Evolutionary conservation across 2,888 invertebrate species (phyloP).

Genomic region (Sinohyriopsis cumingii): DNA sequence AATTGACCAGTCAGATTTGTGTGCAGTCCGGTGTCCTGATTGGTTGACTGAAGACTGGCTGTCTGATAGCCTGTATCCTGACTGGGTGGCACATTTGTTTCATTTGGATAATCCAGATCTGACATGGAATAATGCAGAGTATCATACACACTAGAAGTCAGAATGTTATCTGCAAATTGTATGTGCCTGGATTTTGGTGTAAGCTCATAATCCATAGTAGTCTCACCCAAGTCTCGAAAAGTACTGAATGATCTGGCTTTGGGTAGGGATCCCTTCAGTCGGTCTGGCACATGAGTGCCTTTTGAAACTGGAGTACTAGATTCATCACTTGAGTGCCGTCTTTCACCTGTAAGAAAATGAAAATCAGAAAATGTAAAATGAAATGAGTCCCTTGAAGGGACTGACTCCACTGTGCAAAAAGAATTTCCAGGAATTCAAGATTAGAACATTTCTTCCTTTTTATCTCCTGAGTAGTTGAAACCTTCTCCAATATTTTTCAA

Average conservation of each 20-base stretch:
- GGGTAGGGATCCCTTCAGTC: too few relatives aligned
- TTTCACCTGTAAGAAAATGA: too few relatives aligned
- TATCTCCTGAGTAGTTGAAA: too few relatives aligned
- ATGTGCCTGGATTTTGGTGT: constrained; percentile 19
- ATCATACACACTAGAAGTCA: constrained; percentile 43
- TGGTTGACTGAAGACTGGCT: constrained; percentile 61
- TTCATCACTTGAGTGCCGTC: too few relatives aligned
- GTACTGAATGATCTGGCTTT: constrained; percentile 1
- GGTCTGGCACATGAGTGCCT: too few relatives aligned
- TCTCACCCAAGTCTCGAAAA: constrained; percentile 33
- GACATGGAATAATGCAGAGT: constrained; percentile 42
- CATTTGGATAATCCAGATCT: constrained; percentile 41
- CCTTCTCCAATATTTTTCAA: too few relatives aligned
- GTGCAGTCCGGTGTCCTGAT: constrained; percentile 51
- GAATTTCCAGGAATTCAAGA: too few relatives aligned
- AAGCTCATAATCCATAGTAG: constrained; percentile 44
- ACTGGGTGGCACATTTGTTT: constrained; percentile 41
- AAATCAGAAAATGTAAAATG: too few relatives aligned
- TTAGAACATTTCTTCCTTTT: too few relatives aligned
- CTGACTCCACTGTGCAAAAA: too few relatives aligned
- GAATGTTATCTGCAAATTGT: constrained; percentile 36
- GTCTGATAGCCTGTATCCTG: constrained; percentile 69
- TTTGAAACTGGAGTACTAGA: too few relatives aligned
- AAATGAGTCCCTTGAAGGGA: too few relatives aligned
- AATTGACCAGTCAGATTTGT: constrained; percentile 56